Evolutionary conservation across 2,113 vertebrate species (phyloP).

Genomic region (Melanerpes aurifrons): DNA sequence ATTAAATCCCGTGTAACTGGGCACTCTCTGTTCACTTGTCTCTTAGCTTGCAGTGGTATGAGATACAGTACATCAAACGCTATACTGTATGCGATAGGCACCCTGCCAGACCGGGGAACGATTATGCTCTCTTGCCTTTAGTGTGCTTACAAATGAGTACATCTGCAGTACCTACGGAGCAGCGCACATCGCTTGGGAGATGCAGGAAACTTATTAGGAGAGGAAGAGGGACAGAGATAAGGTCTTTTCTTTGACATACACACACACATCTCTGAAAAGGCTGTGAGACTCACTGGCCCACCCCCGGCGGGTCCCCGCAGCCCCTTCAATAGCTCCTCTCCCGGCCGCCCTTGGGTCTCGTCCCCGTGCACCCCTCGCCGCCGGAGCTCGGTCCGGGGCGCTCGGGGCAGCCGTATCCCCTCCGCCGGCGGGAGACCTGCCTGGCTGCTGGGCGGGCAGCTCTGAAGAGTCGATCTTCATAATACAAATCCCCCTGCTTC

Average conservation of each 20-base stretch:
- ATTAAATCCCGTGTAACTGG: conserved; percentile 63
- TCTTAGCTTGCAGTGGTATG: not conserved
- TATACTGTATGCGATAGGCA: not conserved
- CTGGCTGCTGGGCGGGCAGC: conserved; percentile 19
- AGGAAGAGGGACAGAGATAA: not conserved
- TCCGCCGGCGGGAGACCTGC: not conserved
- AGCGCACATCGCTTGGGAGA: not conserved
- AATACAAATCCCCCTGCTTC: conserved; percentile 28
- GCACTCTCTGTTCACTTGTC: not conserved
- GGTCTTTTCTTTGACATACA: not conserved
- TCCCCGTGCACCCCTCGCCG: not conserved
- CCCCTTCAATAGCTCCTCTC: not conserved
- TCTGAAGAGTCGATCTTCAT: conserved; percentile 47
- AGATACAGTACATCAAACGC: conserved; percentile 25
- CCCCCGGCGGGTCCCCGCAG: not conserved
- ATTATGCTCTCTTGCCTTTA: not conserved
- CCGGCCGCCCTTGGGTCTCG: not conserved
- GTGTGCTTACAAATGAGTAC: not conserved
- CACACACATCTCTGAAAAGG: not conserved
- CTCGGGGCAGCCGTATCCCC: not conserved
- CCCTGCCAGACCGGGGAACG: not conserved
- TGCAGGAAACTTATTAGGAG: not conserved
- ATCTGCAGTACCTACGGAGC: not conserved
- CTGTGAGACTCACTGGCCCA: not conserved
- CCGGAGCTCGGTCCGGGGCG: not conserved